Conservation (phyloP, 2,888 invertebrate species). For the Habroteleia sp. region DNA sequence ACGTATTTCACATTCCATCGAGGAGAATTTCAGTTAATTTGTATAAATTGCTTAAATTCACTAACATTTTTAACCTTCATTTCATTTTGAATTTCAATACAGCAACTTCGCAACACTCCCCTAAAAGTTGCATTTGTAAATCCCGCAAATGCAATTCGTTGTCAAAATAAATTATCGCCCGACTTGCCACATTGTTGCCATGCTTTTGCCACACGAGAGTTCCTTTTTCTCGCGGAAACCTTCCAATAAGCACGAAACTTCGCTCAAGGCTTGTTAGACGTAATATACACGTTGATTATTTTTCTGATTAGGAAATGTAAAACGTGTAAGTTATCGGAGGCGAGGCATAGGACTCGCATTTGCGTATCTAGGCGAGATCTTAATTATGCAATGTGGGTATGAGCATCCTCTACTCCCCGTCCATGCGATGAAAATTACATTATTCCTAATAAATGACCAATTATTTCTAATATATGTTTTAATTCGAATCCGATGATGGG, state of each 20-base stretch:
- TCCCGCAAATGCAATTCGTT: background rate
- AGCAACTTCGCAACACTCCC: too few relatives aligned
- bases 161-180: background rate
- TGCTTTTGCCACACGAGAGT: background rate
- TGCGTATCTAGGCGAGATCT: slow-evolving; percentile 52
- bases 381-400: slow-evolving; percentile 43
- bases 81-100: too few relatives aligned
- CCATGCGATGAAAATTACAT: slow-evolving; percentile 37
- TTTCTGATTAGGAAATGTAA: slow-evolving; percentile 43
- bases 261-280: slow-evolving; percentile 24
- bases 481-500: slow-evolving; percentile 40
- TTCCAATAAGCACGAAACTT: slow-evolving; percentile 20
- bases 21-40: too few relatives aligned
- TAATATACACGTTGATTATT: slow-evolving; percentile 44
- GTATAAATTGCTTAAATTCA: too few relatives aligned
- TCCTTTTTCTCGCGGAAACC: slow-evolving; percentile 5
- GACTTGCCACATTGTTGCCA: background rate
- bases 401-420: slow-evolving; percentile 17
- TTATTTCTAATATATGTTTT: slow-evolving; percentile 52
- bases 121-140: too few relatives aligned
- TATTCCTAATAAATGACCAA: slow-evolving; percentile 46
- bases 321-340: slow-evolving; percentile 50
- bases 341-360: slow-evolving; percentile 35
- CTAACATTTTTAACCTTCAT: too few relatives aligned
- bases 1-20: too few relatives aligned